Conservation (phyloP, 2,113 vertebrate genomes). For the Xenopus borealis region DNA sequence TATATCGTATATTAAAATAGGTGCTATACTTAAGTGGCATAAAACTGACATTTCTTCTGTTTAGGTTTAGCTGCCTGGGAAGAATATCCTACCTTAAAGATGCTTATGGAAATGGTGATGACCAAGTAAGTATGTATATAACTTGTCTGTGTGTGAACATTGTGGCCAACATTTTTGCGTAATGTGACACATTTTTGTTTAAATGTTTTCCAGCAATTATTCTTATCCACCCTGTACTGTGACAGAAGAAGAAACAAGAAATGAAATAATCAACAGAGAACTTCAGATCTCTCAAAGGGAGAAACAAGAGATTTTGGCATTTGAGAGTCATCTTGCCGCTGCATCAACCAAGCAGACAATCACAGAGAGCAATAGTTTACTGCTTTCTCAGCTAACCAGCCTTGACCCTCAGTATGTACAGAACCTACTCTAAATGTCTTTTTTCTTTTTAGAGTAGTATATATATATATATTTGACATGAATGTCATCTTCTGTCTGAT, state of each 20-base stretch:
- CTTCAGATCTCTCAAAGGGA: slow-evolving; percentile 92
- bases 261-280: slow-evolving; percentile 90
- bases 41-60: slow-evolving; percentile 9
- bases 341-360: slow-evolving; percentile 98
- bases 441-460: too few species aligned
- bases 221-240: slow-evolving; percentile 91
- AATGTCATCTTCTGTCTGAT: slow-evolving; percentile 30
- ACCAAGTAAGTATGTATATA: slow-evolving; percentile 77
- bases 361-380: slow-evolving; percentile 92
- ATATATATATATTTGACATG: background rate
- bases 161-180: background rate
- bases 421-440: too few species aligned
- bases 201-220: slow-evolving; percentile 76
- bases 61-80: slow-evolving; percentile 93
- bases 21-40: too few species aligned
- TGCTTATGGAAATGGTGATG: slow-evolving; percentile 99
- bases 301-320: slow-evolving; percentile 95
- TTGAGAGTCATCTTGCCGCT: slow-evolving; percentile 93
- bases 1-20: too few species aligned
- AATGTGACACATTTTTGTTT: background rate
- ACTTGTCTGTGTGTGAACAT: background rate
- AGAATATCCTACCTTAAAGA: slow-evolving; percentile 93
- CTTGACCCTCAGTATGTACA: slow-evolving; percentile 87
- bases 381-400: slow-evolving; percentile 92
- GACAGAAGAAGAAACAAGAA: slow-evolving; percentile 90